phyloP scores from a whole-genome alignment of 53 echinoderm and acorn worm species.

The Holothuria scabra region DNA sequence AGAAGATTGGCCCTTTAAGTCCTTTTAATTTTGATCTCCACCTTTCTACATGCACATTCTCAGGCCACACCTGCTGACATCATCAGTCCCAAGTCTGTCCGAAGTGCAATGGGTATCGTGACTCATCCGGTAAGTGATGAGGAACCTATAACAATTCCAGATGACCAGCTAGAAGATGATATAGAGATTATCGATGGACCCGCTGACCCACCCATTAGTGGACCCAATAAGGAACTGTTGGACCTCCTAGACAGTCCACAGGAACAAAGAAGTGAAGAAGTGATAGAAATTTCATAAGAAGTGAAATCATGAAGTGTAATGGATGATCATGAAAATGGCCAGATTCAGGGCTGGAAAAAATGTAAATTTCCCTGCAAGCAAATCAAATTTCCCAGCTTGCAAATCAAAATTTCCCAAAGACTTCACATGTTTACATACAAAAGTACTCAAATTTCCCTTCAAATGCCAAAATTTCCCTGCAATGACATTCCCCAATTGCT shows the following conservation, averaged over 20 bases:
- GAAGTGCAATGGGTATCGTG: slow-evolving; percentile 78
- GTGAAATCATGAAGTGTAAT: too few species aligned
- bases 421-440: too few species aligned
- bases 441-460: too few species aligned
- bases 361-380: too few species aligned
- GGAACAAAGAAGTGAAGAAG: slow-evolving; percentile 1
- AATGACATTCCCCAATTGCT: too few species aligned
- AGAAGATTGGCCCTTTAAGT: too few species aligned
- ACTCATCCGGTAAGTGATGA: slow-evolving; percentile 38
- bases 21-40: too few species aligned
- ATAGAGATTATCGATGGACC: slow-evolving; percentile 16
- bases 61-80: slow-evolving; percentile 75
- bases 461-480: too few species aligned
- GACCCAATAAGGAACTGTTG: slow-evolving; percentile 18
- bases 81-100: slow-evolving; percentile 59
- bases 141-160: slow-evolving; percentile 8
- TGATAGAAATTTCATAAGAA: slow-evolving; percentile 6
- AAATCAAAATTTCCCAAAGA: too few species aligned
- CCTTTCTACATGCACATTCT: neutral
- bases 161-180: neutral
- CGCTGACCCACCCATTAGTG: slow-evolving; percentile 1
- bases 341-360: too few species aligned
- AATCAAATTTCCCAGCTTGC: too few species aligned
- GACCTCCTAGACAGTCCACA: slow-evolving; percentile 26
- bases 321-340: too few species aligned